Conservation (phyloP, 2,797 vertebrate species). For the Nannoperca obscura region DNA sequence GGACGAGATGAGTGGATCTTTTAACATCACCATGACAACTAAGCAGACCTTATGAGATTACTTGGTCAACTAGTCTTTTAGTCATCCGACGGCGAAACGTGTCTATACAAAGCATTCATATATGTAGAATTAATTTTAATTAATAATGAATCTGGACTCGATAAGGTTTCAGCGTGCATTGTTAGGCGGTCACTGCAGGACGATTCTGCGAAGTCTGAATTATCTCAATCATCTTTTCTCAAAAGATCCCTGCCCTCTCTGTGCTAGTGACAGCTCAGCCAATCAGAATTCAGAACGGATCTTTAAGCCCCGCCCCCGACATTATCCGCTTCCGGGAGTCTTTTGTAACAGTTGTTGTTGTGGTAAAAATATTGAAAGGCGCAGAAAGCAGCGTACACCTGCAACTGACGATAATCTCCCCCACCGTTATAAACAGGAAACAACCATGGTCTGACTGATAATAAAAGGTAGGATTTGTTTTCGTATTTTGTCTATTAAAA, state of each 20-base stretch:
- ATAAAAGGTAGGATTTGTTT: constrained; percentile 78
- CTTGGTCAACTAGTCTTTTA: not conserved
- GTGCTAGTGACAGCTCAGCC: constrained; percentile 35
- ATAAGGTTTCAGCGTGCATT: not conserved
- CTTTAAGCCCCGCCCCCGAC: constrained; percentile 27
- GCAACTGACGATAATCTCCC: fast-evolving
- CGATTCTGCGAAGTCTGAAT: not conserved
- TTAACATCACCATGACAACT: not conserved
- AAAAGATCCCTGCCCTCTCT: too few species aligned
- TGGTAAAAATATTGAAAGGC: not conserved
- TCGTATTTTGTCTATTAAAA: not conserved
- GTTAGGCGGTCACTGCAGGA: not conserved
- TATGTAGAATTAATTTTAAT: too few species aligned
- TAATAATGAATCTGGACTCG: not conserved
- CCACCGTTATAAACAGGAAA: fast-evolving
- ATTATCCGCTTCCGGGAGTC: not conserved
- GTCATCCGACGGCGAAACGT: not conserved
- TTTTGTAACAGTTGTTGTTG: constrained; percentile 4
- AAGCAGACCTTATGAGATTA: not conserved
- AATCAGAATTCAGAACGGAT: constrained; percentile 28
- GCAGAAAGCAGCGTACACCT: not conserved
- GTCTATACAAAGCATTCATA: too few species aligned
- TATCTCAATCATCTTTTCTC: not conserved
- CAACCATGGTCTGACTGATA: constrained; percentile 84
- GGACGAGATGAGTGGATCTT: not conserved